Conservation (phyloP, 2,113 vertebrate species). For the Lophura nycthemera region DNA sequence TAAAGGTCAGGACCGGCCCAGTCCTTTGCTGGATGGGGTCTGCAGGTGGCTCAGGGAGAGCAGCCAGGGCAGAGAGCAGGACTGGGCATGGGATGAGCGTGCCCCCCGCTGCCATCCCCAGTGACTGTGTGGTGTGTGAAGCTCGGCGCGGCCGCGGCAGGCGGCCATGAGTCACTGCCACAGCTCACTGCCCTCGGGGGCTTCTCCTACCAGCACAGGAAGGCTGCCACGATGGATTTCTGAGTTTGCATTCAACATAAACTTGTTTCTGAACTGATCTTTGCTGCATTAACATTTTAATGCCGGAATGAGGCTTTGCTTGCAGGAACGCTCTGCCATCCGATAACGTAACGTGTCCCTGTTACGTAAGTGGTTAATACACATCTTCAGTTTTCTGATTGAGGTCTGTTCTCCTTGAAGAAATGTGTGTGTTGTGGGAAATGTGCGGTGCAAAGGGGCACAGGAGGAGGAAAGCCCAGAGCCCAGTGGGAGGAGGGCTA, state of each 20-base stretch:
- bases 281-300: not conserved
- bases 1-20: rapidly evolving
- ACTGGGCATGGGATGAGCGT: rapidly evolving
- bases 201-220: rapidly evolving
- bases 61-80: no score
- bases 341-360: not conserved
- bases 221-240: rapidly evolving
- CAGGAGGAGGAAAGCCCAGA: not conserved
- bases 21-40: not conserved
- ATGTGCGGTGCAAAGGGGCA: not conserved
- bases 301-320: not conserved
- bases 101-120: rapidly evolving
- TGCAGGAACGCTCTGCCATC: rapidly evolving
- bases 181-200: not conserved
- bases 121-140: rapidly evolving
- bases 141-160: not conserved
- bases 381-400: not conserved
- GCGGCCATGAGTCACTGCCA: rapidly evolving
- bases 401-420: not conserved
- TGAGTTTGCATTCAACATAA: rapidly evolving
- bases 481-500: not conserved
- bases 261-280: not conserved
- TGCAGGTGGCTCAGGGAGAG: not conserved
- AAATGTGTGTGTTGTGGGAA: rapidly evolving
- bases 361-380: not conserved